Percentiles rank a stretch among this genome's conserved stretches.
These are phyloP conservation scores for Lagria hirta DNA, from an alignment of 2,888 invertebrate genomes.

Conservation along the genomic window DNA sequence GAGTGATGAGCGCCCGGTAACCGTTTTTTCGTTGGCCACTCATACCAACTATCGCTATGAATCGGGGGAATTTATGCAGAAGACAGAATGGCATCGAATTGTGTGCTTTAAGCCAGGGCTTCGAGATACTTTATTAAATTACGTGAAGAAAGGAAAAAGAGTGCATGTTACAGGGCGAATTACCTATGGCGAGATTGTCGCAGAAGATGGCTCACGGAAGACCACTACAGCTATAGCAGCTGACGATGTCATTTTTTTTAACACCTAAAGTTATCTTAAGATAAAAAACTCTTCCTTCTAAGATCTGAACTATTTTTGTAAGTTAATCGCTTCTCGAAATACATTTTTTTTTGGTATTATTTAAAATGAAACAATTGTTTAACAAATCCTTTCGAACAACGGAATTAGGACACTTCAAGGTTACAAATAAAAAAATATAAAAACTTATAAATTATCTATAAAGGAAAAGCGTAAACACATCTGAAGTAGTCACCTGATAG, in stretches of 20 bases:
- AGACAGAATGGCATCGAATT: slow-evolving; percentile 90
- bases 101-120: slow-evolving; percentile 84
- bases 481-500: too few species aligned
- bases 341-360: too few species aligned
- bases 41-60: slow-evolving; percentile 82
- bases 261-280: too few species aligned
- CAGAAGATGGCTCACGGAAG: slow-evolving; percentile 71
- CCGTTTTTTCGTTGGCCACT: slow-evolving; percentile 87
- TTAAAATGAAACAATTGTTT: too few species aligned
- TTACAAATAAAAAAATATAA: too few species aligned
- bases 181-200: slow-evolving; percentile 81
- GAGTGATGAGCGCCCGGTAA: slow-evolving; percentile 77
- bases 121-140: slow-evolving; percentile 76
- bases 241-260: slow-evolving; percentile 84
- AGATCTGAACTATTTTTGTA: too few species aligned
- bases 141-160: slow-evolving; percentile 82
- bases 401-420: too few species aligned
- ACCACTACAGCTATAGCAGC: slow-evolving; percentile 81
- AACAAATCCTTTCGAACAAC: too few species aligned
- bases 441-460: too few species aligned
- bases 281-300: too few species aligned
- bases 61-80: slow-evolving; percentile 76
- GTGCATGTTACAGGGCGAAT: slow-evolving; percentile 80
- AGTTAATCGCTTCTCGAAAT: too few species aligned
- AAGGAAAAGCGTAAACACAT: too few species aligned